phyloP scores from a whole-genome alignment of 2,113 vertebrate genomes.

The Megaceryle maxima region DNA sequence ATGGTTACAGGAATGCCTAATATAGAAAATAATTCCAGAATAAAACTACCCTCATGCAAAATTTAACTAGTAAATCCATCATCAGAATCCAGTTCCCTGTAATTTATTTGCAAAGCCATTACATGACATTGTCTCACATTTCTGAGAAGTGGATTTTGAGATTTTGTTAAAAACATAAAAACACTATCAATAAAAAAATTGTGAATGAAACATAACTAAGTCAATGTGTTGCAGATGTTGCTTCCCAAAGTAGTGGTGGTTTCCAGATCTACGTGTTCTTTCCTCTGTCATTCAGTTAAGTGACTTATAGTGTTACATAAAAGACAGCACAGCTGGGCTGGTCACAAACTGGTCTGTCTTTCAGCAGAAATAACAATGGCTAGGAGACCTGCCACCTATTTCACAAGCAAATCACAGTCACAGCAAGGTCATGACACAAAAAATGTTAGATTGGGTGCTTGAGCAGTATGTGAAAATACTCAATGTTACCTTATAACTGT shows the following conservation, averaged over 20 bases:
- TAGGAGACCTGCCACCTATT: constrained; percentile 71
- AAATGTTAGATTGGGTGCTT: not conserved
- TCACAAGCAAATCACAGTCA: constrained; percentile 78
- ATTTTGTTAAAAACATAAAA: not conserved
- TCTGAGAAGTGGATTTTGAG: not conserved
- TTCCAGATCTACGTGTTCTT: constrained; percentile 2
- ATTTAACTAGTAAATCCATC: not conserved
- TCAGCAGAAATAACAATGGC: constrained; percentile 77
- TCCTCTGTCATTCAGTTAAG: constrained; percentile 49
- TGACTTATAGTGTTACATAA: constrained; percentile 53
- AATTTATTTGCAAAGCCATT: not conserved
- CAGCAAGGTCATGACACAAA: constrained; percentile 69
- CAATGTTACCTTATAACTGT: not conserved
- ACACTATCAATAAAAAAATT: not conserved
- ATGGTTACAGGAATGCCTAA: not conserved
- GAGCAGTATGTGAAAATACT: not conserved
- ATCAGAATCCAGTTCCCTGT: not conserved
- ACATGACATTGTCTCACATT: not conserved
- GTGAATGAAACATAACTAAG: not conserved
- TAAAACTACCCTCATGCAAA: not conserved
- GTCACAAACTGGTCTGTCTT: constrained; percentile 75
- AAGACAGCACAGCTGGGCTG: constrained; percentile 56
- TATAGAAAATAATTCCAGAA: not conserved
- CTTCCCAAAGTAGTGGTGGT: not conserved
- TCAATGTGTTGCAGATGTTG: not conserved